Evolutionary conservation across 2,797 vertebrate genomes (phyloP).

Genomic region (Sebastes itinus): DNA sequence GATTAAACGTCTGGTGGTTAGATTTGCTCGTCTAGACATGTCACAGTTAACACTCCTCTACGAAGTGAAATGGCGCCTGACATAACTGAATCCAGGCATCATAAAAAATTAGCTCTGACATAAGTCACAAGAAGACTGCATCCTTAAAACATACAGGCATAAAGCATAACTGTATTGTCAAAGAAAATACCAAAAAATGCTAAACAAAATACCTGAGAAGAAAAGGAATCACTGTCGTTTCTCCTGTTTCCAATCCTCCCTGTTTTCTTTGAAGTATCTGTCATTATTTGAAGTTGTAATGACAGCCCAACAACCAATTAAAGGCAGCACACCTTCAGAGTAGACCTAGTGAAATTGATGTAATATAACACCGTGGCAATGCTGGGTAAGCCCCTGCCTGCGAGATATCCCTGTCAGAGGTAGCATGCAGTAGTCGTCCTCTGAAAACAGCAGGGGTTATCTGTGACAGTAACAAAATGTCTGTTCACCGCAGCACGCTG

Average conservation of each 20-base stretch:
- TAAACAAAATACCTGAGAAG: constrained; percentile 44
- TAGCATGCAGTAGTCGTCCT: constrained; percentile 10
- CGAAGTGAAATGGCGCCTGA: constrained; percentile 59
- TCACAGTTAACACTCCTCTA: constrained; percentile 35
- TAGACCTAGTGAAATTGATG: constrained; percentile 41
- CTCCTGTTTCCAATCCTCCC: constrained; percentile 30
- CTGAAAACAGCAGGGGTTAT: constrained; percentile 42
- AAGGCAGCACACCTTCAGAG: constrained; percentile 38
- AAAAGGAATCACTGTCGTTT: constrained; percentile 65
- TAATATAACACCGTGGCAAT: constrained; percentile 22
- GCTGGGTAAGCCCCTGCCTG: constrained; percentile 8
- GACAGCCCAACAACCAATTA: constrained; percentile 76
- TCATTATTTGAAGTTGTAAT: constrained; percentile 67
- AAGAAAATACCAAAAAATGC: constrained; percentile 15
- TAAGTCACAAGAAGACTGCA: constrained; percentile 20
- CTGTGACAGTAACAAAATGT: constrained; percentile 28
- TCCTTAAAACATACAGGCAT: constrained; percentile 18
- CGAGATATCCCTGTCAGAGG: constrained; percentile 22
- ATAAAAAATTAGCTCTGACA: constrained; percentile 30
- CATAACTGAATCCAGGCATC: constrained; percentile 46
- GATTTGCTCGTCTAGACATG: constrained; percentile 75
- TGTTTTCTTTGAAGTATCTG: constrained; percentile 67
- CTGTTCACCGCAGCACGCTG: constrained; percentile 8
- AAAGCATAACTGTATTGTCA: constrained; percentile 34
- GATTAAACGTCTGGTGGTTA: constrained; percentile 67